Conservation (phyloP, 2,797 vertebrate genomes). For the Pelochelys cantorii region DNA sequence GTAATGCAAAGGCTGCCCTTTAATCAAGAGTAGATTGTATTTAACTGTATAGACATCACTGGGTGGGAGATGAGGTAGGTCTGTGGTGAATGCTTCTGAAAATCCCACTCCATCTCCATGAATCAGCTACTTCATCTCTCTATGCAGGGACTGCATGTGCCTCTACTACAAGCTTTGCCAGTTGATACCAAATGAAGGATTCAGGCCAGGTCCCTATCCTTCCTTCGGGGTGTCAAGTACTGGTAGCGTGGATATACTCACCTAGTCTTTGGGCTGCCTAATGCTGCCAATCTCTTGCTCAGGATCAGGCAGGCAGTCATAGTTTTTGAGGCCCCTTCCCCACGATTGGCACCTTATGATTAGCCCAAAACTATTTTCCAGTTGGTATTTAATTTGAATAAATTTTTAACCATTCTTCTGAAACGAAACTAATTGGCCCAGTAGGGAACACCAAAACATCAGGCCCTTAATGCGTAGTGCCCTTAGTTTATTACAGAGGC, state of each 20-base stretch:
- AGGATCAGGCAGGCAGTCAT: not conserved
- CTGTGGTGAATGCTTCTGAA: not conserved
- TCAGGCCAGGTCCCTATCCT: not conserved
- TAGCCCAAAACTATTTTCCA: not conserved
- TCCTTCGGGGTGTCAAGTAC: not conserved
- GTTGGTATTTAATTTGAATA: conserved; percentile 43
- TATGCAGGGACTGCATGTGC: not conserved
- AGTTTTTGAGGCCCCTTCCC: not conserved
- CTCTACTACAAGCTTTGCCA: not conserved
- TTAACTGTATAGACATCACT: not conserved
- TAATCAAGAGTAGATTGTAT: not conserved
- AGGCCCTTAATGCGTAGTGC: not conserved
- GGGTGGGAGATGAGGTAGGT: not conserved
- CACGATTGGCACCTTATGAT: not conserved
- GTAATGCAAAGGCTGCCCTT: not conserved
- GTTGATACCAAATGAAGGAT: not conserved
- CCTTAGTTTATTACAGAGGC: conserved; percentile 45
- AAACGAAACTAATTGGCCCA: conserved; percentile 11
- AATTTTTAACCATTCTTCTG: conserved; percentile 16
- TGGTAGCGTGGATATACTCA: not conserved
- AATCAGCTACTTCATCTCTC: not conserved
- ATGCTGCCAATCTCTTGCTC: not conserved
- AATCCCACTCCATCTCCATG: not conserved
- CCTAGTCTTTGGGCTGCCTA: not conserved
- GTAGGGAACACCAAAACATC: conserved; percentile 19